Base-by-base conservation (phyloP, 1,140 invertebrate genomes). In the Neotoxoptera formosana region DNA sequence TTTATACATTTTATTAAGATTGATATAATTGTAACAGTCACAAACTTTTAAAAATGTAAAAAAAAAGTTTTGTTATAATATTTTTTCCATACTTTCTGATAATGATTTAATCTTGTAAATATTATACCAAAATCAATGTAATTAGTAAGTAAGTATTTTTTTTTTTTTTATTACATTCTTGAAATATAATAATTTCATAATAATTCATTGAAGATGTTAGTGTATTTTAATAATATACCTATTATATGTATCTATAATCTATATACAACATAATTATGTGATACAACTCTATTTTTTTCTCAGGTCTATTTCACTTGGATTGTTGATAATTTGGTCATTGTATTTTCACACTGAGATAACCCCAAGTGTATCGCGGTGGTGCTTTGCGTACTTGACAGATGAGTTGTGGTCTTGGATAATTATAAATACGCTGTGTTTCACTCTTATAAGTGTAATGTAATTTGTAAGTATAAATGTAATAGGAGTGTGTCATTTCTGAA, bases 1-100 rank as follows among this genome's bases (percentile, higher is more conserved):
- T 87, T 87, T 84, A 87, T n/a, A 87, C 11, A 87, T 47, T 76
- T 76, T 76, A 87, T 87, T 87, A 87, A 87, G 84, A 87, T 87
- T 87, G 84, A 87, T 87, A 87, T 48, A 87, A 87, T 87, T 47
- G 41, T n/a, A 45, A 87, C 14, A 87, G 84, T 47, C 21, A 45
- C 41, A 84, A 84, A 84, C 36, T 84, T 84, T 11, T n/a, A n/a
- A 36, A 83, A 83, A 36, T 34, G 20, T 8, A 23, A 83, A 23
- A 83, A 23, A 83, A 25, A 84, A 84, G 83, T 41, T 41, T 41
- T 45, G 4, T 25, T 45, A 45, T 48, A 87, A 87, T 87, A 87
- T 87, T 87, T 21, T 84, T 23, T 30, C 25, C 20, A n/a, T 48
- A 48, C 81, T 41, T 84, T 11, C 30, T n/a, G 14, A n/a, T 67